A percentile compares a stretch with the other conserved stretches of the same genome.
Conservation (phyloP, 2,113 vertebrate genomes). For the Hylia prasina region DNA sequence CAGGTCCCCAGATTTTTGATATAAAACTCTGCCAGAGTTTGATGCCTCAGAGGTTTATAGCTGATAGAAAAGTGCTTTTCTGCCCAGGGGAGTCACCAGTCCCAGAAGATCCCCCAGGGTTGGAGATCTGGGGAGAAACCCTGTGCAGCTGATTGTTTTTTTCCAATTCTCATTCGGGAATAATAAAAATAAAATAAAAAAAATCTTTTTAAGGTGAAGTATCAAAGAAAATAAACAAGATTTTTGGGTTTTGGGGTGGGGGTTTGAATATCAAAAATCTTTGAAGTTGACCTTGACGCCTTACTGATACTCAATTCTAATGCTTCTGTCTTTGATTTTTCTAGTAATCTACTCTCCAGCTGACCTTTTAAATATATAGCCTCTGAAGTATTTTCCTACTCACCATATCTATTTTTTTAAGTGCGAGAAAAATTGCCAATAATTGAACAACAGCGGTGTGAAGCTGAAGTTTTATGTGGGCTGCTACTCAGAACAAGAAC, state of each 20-base stretch:
- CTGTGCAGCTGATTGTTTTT: not conserved
- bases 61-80: not conserved
- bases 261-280: not conserved
- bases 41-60: not conserved
- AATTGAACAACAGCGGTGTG: not conserved
- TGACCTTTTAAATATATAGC: not conserved
- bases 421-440: not conserved
- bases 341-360: not conserved
- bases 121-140: not conserved
- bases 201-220: not conserved
- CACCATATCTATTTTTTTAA: not conserved
- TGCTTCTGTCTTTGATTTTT: not conserved
- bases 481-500: not conserved
- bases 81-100: not conserved
- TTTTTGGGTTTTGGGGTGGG: rapidly evolving
- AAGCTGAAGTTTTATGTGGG: not conserved
- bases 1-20: not conserved
- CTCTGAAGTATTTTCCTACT: not conserved
- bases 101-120: not conserved
- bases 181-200: not conserved
- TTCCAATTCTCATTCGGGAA: not conserved
- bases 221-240: not conserved
- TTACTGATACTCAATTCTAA: not conserved
- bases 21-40: not conserved
- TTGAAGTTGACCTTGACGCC: not conserved